Conservation (phyloP, 2,113 vertebrate species). For the Tupaia chinensis region DNA sequence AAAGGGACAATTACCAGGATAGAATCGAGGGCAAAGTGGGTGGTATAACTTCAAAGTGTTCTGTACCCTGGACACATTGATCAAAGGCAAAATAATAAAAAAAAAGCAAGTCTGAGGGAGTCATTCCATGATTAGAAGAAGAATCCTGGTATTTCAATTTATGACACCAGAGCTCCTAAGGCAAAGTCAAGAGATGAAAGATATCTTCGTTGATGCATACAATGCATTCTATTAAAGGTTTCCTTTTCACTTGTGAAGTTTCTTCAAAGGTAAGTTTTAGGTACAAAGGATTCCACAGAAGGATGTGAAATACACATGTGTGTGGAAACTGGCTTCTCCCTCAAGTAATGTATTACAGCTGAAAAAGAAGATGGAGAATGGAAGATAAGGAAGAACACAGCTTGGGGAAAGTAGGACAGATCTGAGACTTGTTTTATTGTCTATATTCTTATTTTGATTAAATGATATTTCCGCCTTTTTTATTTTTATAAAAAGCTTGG, state of each 20-base stretch:
- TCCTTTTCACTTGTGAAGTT: slow-evolving; percentile 29
- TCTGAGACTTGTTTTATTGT: neutral
- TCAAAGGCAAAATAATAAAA: slow-evolving; percentile 50
- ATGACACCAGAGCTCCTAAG: neutral
- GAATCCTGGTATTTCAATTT: neutral
- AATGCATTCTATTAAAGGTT: neutral
- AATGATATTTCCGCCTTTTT: neutral
- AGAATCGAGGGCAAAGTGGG: neutral
- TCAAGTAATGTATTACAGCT: neutral
- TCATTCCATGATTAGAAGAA: neutral
- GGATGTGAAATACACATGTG: neutral
- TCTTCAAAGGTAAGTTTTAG: slow-evolving; percentile 39
- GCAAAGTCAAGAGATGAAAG: slow-evolving; percentile 34
- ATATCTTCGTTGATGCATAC: neutral
- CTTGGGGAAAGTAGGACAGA: neutral
- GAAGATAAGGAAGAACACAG: neutral
- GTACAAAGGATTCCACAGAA: slow-evolving; percentile 20
- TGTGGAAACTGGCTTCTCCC: neutral
- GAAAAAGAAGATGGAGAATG: neutral
- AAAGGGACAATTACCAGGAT: neutral
- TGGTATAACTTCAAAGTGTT: slow-evolving; percentile 16
- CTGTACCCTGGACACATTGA: neutral
- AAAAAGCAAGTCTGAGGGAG: neutral
- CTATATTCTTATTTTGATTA: neutral
- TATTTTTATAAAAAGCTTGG: neutral